Evolutionary conservation across 2,113 vertebrate genomes (phyloP), one percentile per base, ranked within the genome.

Genomic region (Paradisaea rubra): DNA sequence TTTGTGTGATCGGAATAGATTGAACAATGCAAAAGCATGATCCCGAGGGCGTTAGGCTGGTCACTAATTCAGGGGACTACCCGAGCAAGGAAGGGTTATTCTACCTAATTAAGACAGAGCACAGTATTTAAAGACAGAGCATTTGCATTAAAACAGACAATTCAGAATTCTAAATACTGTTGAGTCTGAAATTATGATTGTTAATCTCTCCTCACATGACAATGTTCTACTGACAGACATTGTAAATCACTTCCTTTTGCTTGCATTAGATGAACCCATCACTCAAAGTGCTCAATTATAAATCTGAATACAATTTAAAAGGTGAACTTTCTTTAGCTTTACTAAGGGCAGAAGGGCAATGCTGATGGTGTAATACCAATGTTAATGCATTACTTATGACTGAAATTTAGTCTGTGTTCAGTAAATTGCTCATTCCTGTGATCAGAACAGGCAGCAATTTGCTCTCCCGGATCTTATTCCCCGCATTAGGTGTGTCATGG

Each of bases 71-170:
- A 91, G 78, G 20, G 59, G 95, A 92, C 94, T 92, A 97, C 63
- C 54, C 95, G 94, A 95, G 95, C 94, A 97, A 93, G 81, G 83
- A 91, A 97, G 85, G 96, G 95, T 97, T 97, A 96, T 92, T 97
- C 96, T 95, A 96, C 93, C 91, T 97, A 96, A 97, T 97, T 97
- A 97, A 97, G 89, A 97, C 70, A 96, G 84, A 97, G 92, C 35
- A 77, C 39, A 61, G 49, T 95, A 87, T 95, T 97, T 95, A 97
- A 61, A 97, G 95, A 91, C 64, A 91, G 88, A 95, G 35, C 53
- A 96, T 97, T 97, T 96, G 91, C 96, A 97, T 97, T 97, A 89
- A 94, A 97, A 73, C 42, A 94, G 94, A 78, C 89, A 93, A 93
- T 95, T 97, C 95, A 89, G 91, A 98, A 97, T 94, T 96, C 91